Evolutionary conservation across 2,113 vertebrate species (phyloP).

Genomic region (Setophaga kirtlandii): DNA sequence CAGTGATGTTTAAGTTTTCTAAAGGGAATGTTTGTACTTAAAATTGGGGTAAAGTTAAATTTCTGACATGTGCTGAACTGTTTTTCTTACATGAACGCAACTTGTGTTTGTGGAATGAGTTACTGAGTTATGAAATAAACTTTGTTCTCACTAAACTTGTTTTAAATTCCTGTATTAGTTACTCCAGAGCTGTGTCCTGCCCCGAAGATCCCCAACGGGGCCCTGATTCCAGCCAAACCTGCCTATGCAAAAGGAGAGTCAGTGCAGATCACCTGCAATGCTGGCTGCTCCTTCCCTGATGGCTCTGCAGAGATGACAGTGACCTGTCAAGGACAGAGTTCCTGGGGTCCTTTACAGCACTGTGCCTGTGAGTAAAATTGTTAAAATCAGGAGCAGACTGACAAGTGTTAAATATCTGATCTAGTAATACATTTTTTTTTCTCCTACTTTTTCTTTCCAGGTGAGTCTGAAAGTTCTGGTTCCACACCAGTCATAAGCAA

Average conservation of each 20-base stretch:
- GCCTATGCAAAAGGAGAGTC: neutral
- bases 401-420: neutral
- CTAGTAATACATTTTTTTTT: rapidly evolving
- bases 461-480: rapidly evolving
- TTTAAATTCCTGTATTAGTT: neutral
- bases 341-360: neutral
- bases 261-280: neutral
- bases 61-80: neutral
- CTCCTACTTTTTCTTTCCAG: neutral
- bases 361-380: neutral
- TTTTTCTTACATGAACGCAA: neutral
- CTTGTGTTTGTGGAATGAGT: neutral
- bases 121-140: neutral
- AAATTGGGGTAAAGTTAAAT: neutral
- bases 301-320: neutral
- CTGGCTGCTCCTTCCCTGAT: neutral
- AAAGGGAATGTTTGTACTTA: neutral
- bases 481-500: neutral
- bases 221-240: rapidly evolving
- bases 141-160: neutral
- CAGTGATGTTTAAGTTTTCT: neutral
- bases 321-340: neutral
- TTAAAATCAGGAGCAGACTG: neutral
- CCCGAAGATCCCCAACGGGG: neutral
- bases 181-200: neutral